These are phyloP conservation scores for Zaprionus gabonicus DNA, from an alignment of 1,140 invertebrate genomes.

Conservation along the genomic window DNA sequence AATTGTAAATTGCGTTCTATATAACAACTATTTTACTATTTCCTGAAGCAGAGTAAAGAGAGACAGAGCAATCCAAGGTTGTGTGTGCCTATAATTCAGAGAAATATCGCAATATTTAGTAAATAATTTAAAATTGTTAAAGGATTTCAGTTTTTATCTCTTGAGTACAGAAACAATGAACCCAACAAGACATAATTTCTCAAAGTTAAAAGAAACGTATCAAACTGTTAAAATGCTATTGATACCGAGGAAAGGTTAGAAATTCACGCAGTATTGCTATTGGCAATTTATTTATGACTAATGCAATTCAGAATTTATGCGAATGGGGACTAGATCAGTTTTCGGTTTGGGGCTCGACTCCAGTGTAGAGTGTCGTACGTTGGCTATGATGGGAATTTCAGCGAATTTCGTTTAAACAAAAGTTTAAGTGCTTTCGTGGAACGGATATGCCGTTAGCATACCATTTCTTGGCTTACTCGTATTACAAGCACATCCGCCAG, in stretches of 20 bases:
- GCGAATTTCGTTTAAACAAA: conserved; percentile 35
- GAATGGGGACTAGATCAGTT: background rate
- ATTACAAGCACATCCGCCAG: conserved; percentile 25
- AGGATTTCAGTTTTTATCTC: too few species aligned
- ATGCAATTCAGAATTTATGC: background rate
- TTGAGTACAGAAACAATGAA: background rate
- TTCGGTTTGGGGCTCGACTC: background rate
- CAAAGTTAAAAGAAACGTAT: background rate
- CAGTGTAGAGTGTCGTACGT: conserved; percentile 9
- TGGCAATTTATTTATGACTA: conserved; percentile 2
- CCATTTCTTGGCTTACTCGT: conserved; percentile 29
- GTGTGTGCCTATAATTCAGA: too few species aligned
- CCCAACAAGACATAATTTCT: background rate
- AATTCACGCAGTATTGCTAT: background rate
- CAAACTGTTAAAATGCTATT: background rate
- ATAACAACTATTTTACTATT: background rate
- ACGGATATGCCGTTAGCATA: conserved; percentile 30
- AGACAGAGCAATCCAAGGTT: background rate
- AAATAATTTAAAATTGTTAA: too few species aligned
- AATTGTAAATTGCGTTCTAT: background rate
- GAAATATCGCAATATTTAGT: too few species aligned
- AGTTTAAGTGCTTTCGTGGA: conserved; percentile 33
- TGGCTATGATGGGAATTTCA: background rate
- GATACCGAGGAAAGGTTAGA: background rate
- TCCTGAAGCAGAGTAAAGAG: background rate